These are phyloP conservation scores for Lithophane ornitopus DNA, from an alignment of 2,888 invertebrate genomes.

Conservation along the genomic window DNA sequence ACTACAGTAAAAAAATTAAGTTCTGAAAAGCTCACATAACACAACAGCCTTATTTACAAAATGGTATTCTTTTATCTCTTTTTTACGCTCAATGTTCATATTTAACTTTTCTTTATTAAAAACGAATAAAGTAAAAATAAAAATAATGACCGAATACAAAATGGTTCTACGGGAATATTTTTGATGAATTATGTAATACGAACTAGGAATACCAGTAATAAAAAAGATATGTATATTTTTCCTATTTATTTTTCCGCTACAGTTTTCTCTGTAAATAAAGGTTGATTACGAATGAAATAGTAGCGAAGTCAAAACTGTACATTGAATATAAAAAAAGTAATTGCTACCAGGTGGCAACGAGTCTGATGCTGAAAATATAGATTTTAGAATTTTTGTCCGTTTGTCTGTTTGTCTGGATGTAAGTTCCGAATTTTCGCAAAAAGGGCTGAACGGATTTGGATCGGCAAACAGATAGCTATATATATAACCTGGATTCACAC, in stretches of 20 bases:
- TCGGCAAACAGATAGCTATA: background rate
- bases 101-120: background rate
- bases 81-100: background rate
- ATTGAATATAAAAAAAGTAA: too few species aligned
- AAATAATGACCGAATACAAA: background rate
- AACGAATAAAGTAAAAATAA: background rate
- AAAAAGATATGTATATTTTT: background rate
- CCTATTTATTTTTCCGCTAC: background rate
- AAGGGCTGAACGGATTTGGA: background rate
- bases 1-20: background rate
- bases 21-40: background rate
- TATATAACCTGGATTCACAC: too few species aligned
- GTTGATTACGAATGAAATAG: too few species aligned
- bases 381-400: too few species aligned
- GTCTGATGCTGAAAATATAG: too few species aligned
- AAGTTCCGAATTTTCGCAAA: background rate
- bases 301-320: too few species aligned
- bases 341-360: too few species aligned
- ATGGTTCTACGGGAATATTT: background rate
- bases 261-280: background rate
- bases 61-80: background rate
- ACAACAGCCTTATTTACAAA: background rate
- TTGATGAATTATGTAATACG: background rate
- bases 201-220: rapidly evolving
- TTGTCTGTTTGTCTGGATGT: too few species aligned